Conservation (phyloP, 1,140 invertebrate species). For the Campodea augens region DNA sequence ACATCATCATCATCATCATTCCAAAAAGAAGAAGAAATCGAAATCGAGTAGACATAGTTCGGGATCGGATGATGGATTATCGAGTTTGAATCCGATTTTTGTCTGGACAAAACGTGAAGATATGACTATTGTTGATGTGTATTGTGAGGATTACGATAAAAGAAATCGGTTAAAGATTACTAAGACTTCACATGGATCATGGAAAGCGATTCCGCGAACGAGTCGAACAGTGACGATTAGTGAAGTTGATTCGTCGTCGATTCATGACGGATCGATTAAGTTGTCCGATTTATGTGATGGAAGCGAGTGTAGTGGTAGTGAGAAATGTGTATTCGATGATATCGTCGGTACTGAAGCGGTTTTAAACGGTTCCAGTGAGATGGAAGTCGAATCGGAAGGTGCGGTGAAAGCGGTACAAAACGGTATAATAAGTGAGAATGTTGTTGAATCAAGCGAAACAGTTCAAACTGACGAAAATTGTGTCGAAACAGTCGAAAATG, state of each 20-base stretch:
- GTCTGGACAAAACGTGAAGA: slow-evolving; percentile 50
- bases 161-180: slow-evolving; percentile 57
- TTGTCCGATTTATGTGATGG: too few species aligned
- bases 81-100: slow-evolving; percentile 58
- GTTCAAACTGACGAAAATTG: background rate
- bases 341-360: too few species aligned
- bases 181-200: slow-evolving; percentile 47
- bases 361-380: slow-evolving; percentile 9
- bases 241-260: too few species aligned
- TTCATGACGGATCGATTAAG: too few species aligned
- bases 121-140: slow-evolving; percentile 57
- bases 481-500: slow-evolving; percentile 2
- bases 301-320: too few species aligned
- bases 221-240: too few species aligned
- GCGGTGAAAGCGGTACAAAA: slow-evolving; percentile 5
- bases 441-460: slow-evolving; percentile 1
- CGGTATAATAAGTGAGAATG: slow-evolving; percentile 1
- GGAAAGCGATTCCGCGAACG: slow-evolving; percentile 58
- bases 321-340: too few species aligned
- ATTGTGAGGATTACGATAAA: slow-evolving; percentile 66
- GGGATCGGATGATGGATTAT: too few species aligned
- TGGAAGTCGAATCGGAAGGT: slow-evolving; percentile 13
- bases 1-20: background rate
- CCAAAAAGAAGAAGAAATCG: background rate
- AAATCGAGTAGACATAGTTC: background rate